These are phyloP conservation scores for Sesamia inferens DNA, from an alignment of 2,888 invertebrate genomes.

Conservation along the genomic window DNA sequence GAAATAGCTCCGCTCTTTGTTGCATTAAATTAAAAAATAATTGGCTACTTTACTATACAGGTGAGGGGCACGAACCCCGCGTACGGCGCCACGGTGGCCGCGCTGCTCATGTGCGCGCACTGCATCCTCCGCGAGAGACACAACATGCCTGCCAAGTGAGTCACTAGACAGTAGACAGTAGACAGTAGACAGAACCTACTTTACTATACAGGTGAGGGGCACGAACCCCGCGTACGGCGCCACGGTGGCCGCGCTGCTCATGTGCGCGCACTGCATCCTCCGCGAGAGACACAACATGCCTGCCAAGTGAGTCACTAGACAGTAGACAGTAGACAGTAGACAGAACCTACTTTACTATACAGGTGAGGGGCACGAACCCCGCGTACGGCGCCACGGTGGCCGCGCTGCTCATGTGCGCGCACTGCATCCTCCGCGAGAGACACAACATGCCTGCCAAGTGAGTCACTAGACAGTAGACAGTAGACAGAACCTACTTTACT, in stretches of 20 bases:
- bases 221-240: slow-evolving; percentile 95
- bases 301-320: slow-evolving; percentile 86
- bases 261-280: slow-evolving; percentile 93
- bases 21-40: not conserved
- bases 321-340: no score
- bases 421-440: slow-evolving; percentile 93
- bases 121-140: slow-evolving; percentile 93
- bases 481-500: not conserved
- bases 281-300: slow-evolving; percentile 94
- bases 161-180: slow-evolving; percentile 34
- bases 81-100: slow-evolving; percentile 95
- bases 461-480: slow-evolving; percentile 67
- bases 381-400: slow-evolving; percentile 96
- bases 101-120: slow-evolving; percentile 93
- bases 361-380: slow-evolving; percentile 92
- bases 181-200: no score
- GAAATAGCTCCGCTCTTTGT: no score
- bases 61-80: slow-evolving; percentile 93
- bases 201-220: slow-evolving; percentile 85
- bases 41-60: slow-evolving; percentile 66
- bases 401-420: slow-evolving; percentile 92
- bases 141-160: slow-evolving; percentile 93
- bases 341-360: slow-evolving; percentile 5
- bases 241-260: slow-evolving; percentile 93
- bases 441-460: slow-evolving; percentile 94